Base-by-base conservation (phyloP, 2,113 vertebrate genomes). In the Channa argus region DNA sequence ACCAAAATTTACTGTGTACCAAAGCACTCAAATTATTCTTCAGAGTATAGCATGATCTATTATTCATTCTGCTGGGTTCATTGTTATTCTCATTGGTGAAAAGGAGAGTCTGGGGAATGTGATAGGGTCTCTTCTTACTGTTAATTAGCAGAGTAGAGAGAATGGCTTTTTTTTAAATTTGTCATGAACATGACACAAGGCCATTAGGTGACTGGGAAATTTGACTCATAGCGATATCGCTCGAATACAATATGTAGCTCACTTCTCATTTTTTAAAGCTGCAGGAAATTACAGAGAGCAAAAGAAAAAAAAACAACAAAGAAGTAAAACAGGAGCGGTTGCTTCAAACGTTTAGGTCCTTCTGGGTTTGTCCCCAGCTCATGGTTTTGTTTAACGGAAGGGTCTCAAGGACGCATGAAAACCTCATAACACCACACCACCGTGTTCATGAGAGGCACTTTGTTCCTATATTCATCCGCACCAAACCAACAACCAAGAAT, bases 71-170 rank as follows among this genome's bases (percentile, higher is more conserved):
- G 54, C 71, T 55, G 39, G 72, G 56, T 84, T 91, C 86, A 85
- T 88, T 92, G 92, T 88, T 88, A 88, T 89, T 88, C 91, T 87
- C 76, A 69, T 13, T 80, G 87, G 86, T 84, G 83, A 72, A 80
- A 62, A 55, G 69, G 56, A 72, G 79, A 83, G 74, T 84, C 84
- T 70, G 69, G 86, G 74, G 85, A 72, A 69, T 60, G 71, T 71
- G 70, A 88, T 80, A 49, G 55, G 54, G 74, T 56, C 69, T 84
- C 60, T 67, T 80, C 74, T 77, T 63, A 47, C 74, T 74, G 82
- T 86, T 93, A 89, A 92, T 91, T 90, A 90, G 72, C 49, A 49
- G 51, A 69, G 60, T 52, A 15, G 63, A 47, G 68, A 80, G 66
- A 68, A 65, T 47, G 87, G 71, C 80, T 53, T 79, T 56, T 82